A percentile compares a stretch with the other conserved stretches of the same genome.
Evolutionary conservation across 2,113 vertebrate species (phyloP).

Genomic region (Eurypyga helias): DNA sequence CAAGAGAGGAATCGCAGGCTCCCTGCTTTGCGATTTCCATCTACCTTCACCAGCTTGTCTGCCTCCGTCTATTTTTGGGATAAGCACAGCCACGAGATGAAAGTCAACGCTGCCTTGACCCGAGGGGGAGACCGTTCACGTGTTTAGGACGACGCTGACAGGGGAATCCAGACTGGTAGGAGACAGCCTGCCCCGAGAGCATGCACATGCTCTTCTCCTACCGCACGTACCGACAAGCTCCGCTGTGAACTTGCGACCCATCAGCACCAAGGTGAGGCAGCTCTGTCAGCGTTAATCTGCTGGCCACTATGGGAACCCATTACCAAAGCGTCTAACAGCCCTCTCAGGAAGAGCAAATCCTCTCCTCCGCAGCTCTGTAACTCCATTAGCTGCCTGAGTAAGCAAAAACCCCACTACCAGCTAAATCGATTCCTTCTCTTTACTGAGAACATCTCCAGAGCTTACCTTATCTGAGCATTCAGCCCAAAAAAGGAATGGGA

Average conservation of each 20-base stretch:
- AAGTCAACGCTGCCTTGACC: neutral
- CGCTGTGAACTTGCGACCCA: constrained; percentile 13
- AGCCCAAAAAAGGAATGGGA: constrained; percentile 90
- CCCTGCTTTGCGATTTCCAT: neutral
- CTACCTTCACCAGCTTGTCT: neutral
- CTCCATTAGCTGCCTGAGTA: constrained; percentile 9
- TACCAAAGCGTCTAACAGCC: neutral
- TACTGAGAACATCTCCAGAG: neutral
- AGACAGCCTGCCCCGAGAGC: neutral
- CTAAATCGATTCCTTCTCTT: neutral
- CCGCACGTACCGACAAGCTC: neutral
- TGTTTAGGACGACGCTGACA: neutral
- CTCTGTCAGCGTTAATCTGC: neutral
- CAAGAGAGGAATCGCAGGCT: neutral
- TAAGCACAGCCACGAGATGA: neutral
- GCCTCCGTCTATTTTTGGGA: neutral
- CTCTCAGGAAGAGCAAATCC: neutral
- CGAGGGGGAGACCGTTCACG: neutral
- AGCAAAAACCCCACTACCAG: neutral
- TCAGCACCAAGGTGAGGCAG: neutral
- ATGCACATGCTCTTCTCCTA: rapidly evolving
- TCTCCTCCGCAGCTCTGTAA: neutral
- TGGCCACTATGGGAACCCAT: neutral
- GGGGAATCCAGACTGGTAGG: neutral
- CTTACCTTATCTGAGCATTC: constrained; percentile 87